Conservation (phyloP, 2,888 invertebrate species). For the Drosophila stalkeri region DNA sequence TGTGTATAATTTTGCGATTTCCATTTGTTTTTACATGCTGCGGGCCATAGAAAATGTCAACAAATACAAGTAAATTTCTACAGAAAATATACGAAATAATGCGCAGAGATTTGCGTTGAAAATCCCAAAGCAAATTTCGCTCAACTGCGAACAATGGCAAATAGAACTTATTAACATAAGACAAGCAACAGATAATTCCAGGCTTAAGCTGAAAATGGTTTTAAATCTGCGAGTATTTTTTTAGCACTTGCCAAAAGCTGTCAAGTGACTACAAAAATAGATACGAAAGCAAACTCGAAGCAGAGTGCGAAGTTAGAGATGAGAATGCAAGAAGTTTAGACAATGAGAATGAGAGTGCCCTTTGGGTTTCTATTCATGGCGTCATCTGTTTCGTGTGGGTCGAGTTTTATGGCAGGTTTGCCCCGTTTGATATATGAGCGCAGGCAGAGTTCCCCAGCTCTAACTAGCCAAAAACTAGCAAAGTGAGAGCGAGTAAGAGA, state of each 20-base stretch:
- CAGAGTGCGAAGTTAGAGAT: neutral
- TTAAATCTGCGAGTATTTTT: slow-evolving; percentile 14
- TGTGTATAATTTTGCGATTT: slow-evolving; percentile 56
- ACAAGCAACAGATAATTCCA: slow-evolving; percentile 52
- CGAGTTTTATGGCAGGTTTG: slow-evolving; percentile 14
- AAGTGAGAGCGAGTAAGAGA: neutral
- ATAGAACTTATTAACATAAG: slow-evolving; percentile 63
- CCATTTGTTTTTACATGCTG: slow-evolving; percentile 26
- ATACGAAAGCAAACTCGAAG: neutral
- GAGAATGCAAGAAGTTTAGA: neutral
- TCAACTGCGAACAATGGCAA: slow-evolving; percentile 19
- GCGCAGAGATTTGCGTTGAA: slow-evolving; percentile 22
- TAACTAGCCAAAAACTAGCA: slow-evolving; percentile 22
- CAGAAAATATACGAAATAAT: slow-evolving; percentile 39
- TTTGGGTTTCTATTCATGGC: neutral
- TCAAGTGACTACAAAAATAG: neutral
- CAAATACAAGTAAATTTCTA: slow-evolving; percentile 13
- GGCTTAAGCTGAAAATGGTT: slow-evolving; percentile 32
- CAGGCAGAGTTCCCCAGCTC: neutral
- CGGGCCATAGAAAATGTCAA: slow-evolving; percentile 18
- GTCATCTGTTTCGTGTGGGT: slow-evolving; percentile 2
- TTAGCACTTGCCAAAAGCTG: slow-evolving; percentile 3
- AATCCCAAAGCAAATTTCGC: slow-evolving; percentile 22
- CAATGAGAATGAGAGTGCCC: neutral
- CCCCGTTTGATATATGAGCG: slow-evolving; percentile 11